These are phyloP conservation scores for honey bee (Apis mellifera) DNA, from an alignment of 1,140 invertebrate species.

Conservation along the genomic window DNA sequence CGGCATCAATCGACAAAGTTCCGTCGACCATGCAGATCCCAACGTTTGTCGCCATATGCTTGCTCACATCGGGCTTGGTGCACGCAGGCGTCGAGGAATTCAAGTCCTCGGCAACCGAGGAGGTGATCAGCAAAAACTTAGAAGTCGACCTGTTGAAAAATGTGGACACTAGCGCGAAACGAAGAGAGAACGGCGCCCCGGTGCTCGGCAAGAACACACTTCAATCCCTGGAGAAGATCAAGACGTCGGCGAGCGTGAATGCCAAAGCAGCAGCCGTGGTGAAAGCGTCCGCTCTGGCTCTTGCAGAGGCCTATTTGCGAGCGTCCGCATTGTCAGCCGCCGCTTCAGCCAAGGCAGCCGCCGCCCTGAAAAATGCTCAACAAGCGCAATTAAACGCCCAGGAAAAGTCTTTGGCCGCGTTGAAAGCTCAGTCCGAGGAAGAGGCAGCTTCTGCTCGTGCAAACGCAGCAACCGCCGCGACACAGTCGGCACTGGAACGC, in stretches of 20 bases:
- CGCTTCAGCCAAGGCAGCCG: neutral
- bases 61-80: slow-evolving; percentile 33
- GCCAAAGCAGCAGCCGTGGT: neutral
- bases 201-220: neutral
- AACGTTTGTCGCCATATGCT: slow-evolving; percentile 32
- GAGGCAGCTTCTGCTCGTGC: slow-evolving; percentile 11
- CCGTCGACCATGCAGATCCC: slow-evolving; percentile 50
- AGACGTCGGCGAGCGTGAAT: neutral
- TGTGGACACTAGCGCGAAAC: neutral
- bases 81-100: neutral
- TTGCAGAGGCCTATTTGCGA: neutral
- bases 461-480: neutral
- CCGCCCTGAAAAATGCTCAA: neutral
- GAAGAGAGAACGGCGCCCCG: neutral
- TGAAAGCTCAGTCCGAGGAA: slow-evolving; percentile 1
- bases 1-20: slow-evolving; percentile 45
- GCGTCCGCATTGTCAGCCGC: neutral
- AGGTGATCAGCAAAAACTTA: too few relatives aligned
- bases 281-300: neutral
- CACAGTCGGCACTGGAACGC: neutral
- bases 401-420: neutral
- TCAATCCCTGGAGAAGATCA: neutral
- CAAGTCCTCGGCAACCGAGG: neutral
- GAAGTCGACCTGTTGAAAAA: neutral
- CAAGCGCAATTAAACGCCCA: neutral